Base-by-base conservation (phyloP, 1,140 invertebrate species). In the Caenorhabditis brenneri region DNA sequence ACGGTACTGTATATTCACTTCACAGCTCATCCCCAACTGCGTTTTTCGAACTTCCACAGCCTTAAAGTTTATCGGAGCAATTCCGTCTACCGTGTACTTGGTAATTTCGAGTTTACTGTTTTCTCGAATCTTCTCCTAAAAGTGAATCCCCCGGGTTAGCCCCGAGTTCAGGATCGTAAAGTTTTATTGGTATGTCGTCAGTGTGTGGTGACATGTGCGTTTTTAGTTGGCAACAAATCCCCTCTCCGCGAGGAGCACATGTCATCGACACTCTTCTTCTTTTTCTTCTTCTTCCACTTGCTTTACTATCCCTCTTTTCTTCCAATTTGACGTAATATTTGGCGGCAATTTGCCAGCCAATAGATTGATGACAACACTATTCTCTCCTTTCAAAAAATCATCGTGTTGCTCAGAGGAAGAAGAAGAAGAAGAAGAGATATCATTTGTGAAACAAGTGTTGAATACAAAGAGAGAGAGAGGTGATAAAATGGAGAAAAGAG, bases 311-410 rank as follows among this genome's bases (percentile, higher is more conserved):
- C 24, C 27, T 27, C 22, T 42, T 1, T 46, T 39, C 65, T 74
- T 74, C 65, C 36, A 74, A 74, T 74, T 74, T 74, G 65, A 74
- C 65, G 65, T 74, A 74, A 74, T 74, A 42, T 74, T 74, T 39
- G 36, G 19, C 65, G n/a, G 65, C 65, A 74, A 74, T 74, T 74
- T 74, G 65, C 65, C 65, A 74, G 65, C 36, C 36, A 42, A 74
- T 74, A 74, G 65, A 74, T 74, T 74, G 65, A 74, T 74, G 33
- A 74, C 65, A 74, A 74, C 33, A 74, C 65, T 74, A n/a, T 74
- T 29, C 36, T 5, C 3, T n/a, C 24, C 36, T 12, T 12, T n/a
- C 6, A 27, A 6, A 24, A 22, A 10, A 2, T 6, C 36, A 27
- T 24, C n/a, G 5, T 10, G 2, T 31, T 24, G 10, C 22, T 74